Evolutionary conservation across 1,140 invertebrate species (phyloP).

Genomic region (Philotrypesis tridentata): DNA sequence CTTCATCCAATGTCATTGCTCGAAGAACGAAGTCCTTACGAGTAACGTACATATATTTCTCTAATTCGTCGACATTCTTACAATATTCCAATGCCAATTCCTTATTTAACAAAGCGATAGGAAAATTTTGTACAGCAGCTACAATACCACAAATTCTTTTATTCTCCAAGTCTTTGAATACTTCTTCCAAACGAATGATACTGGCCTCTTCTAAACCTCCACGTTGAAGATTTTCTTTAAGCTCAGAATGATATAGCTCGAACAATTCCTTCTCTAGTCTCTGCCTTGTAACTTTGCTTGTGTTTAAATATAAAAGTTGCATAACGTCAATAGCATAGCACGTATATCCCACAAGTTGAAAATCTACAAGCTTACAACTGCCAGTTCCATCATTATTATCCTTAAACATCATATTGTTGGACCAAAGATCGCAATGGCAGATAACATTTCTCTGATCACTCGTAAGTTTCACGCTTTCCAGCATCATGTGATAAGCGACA

Average conservation of each 20-base stretch:
- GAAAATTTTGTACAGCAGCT: neutral
- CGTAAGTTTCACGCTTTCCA: neutral
- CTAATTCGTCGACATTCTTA: neutral
- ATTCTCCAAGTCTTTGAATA: neutral
- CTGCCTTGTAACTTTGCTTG: neutral
- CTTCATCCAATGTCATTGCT: neutral
- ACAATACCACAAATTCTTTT: conserved; percentile 14
- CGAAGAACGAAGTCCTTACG: conserved; percentile 9
- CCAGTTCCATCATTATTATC: neutral
- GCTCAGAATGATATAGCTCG: neutral
- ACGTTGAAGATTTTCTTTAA: neutral
- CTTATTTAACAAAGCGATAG: conserved; percentile 17
- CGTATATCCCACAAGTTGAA: conserved; percentile 3
- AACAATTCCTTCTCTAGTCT: neutral
- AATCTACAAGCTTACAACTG: conserved; percentile 14
- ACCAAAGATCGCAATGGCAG: conserved; percentile 20
- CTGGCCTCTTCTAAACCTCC: neutral
- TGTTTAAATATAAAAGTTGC: neutral
- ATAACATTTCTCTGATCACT: conserved; percentile 3
- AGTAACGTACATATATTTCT: neutral
- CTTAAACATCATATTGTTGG: conserved; percentile 29
- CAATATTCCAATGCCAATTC: neutral
- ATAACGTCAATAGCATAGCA: neutral
- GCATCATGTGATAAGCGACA: neutral
- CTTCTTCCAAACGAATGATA: neutral